phyloP scores from a whole-genome alignment of 2,113 vertebrate genomes.

The Bothrops jararaca region DNA sequence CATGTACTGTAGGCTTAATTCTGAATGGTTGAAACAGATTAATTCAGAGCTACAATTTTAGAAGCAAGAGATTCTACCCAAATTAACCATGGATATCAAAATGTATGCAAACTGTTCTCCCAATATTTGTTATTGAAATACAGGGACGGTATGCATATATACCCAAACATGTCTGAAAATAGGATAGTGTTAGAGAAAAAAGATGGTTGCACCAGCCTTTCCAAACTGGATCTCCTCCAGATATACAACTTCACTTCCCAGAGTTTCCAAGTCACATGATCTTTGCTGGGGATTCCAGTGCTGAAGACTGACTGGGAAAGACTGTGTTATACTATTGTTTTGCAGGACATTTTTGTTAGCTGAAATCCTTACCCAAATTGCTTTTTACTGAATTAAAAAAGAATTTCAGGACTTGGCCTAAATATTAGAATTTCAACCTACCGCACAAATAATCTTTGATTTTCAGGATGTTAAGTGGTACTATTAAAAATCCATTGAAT shows the following conservation, averaged over 20 bases:
- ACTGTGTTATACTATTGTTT: background rate
- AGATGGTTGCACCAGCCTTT: background rate
- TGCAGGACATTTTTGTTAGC: background rate
- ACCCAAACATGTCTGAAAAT: background rate
- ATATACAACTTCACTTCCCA: background rate
- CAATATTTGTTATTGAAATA: background rate
- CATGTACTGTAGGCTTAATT: background rate
- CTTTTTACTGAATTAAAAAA: background rate
- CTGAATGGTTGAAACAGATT: background rate
- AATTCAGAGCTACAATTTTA: background rate
- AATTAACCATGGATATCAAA: background rate
- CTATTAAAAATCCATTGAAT: background rate
- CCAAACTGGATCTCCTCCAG: background rate
- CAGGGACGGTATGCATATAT: background rate
- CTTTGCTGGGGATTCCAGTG: background rate
- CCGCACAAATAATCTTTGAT: background rate
- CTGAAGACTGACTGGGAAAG: background rate
- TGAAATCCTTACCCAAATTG: background rate
- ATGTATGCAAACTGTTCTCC: background rate
- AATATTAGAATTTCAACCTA: background rate
- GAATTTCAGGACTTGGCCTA: background rate
- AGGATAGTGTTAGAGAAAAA: background rate
- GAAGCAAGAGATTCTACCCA: background rate
- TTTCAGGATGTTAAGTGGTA: background rate
- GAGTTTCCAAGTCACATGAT: background rate